Percentiles rank a stretch among this genome's conserved stretches.
These are phyloP conservation scores for Salpingus planirostris DNA, from an alignment of 2,888 invertebrate species.

Conservation along the genomic window DNA sequence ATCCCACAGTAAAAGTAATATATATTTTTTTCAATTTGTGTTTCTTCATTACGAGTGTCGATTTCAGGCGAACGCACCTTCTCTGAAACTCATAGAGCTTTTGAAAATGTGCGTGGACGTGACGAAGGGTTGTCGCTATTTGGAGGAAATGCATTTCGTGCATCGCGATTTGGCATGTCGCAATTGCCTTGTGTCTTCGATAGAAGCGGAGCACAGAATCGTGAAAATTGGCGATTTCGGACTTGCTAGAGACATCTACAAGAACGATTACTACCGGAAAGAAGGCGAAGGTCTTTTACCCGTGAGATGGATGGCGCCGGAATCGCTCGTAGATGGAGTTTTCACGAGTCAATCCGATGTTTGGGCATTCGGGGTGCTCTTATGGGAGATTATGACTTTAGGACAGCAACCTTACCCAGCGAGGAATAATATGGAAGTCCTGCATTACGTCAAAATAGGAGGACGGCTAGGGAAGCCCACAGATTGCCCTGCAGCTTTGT, in stretches of 20 bases:
- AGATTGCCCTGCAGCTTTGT: constrained; percentile 77
- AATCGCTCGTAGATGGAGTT: constrained; percentile 89
- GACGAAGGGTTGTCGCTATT: constrained; percentile 87
- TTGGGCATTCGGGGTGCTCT: constrained; percentile 88
- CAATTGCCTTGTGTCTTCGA: constrained; percentile 84
- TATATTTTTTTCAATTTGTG: no score
- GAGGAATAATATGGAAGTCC: constrained; percentile 83
- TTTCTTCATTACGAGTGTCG: no score
- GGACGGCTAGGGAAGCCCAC: constrained; percentile 74
- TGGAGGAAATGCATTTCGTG: constrained; percentile 96
- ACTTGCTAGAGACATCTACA: constrained; percentile 91
- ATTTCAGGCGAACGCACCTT: constrained; percentile 51
- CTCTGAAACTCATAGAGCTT: constrained; percentile 72
- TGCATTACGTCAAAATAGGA: constrained; percentile 80
- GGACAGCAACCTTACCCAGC: constrained; percentile 97
- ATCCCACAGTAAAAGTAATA: constrained; percentile 59
- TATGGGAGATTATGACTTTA: constrained; percentile 95
- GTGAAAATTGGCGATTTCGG: constrained; percentile 99
- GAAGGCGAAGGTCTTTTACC: constrained; percentile 86
- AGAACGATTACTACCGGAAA: constrained; percentile 95
- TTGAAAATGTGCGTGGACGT: constrained; percentile 93
- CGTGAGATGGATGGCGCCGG: constrained; percentile 98
- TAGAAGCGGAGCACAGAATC: constrained; percentile 58
- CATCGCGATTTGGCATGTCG: constrained; percentile 94
- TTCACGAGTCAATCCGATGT: constrained; percentile 96